phyloP scores from a whole-genome alignment of 2,113 vertebrate species.

The Calyptommatus sinebrachiatus region DNA sequence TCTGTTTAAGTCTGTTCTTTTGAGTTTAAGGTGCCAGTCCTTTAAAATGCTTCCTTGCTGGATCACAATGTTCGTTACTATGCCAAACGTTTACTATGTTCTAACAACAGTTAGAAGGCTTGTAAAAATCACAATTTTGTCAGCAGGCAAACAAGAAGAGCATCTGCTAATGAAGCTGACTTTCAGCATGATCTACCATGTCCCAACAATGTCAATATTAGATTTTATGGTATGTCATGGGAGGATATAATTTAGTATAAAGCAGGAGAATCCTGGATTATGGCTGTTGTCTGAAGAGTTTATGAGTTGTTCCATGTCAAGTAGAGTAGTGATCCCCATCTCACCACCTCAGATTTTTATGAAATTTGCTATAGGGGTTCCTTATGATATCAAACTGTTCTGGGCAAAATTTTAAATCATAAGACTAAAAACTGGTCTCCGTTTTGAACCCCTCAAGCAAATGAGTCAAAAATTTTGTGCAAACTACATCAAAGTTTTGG shows the following conservation, averaged over 20 bases:
- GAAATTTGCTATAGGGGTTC: too few relatives aligned
- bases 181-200: slow-evolving; percentile 68
- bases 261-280: slow-evolving; percentile 67
- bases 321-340: too few relatives aligned
- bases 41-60: slow-evolving; percentile 52
- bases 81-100: slow-evolving; percentile 52
- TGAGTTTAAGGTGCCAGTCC: slow-evolving; percentile 44
- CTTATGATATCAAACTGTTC: too few relatives aligned
- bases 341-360: too few relatives aligned
- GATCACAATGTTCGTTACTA: slow-evolving; percentile 53
- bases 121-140: slow-evolving; percentile 35
- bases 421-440: slow-evolving; percentile 64
- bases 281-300: slow-evolving; percentile 62
- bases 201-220: slow-evolving; percentile 73
- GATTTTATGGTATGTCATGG: slow-evolving; percentile 75
- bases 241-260: slow-evolving; percentile 77
- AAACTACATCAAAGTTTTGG: too few relatives aligned
- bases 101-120: slow-evolving; percentile 58
- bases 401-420: too few relatives aligned
- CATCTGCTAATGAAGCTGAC: slow-evolving; percentile 65
- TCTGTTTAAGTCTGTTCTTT: slow-evolving; percentile 61
- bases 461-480: too few relatives aligned
- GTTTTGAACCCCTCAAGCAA: too few relatives aligned
- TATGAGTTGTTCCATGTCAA: slow-evolving; percentile 22
- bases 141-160: slow-evolving; percentile 58